Conservation (phyloP, 2,888 invertebrate genomes). For the Antheraea yamamai region DNA sequence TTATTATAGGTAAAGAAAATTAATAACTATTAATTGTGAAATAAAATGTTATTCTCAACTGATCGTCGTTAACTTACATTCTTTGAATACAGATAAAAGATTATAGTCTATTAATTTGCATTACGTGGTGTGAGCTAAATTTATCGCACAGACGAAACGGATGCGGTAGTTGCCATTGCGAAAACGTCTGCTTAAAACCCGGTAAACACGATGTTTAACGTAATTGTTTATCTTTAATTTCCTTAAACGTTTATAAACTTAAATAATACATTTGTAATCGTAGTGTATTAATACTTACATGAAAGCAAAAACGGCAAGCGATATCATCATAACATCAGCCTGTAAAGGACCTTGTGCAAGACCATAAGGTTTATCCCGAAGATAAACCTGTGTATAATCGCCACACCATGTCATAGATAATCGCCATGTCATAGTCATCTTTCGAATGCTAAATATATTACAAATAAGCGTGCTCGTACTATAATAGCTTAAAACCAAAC, state of each 20-base stretch:
- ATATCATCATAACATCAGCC: background rate
- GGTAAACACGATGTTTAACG: slow-evolving; percentile 43
- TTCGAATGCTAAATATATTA: too few species aligned
- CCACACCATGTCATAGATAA: too few species aligned
- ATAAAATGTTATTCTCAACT: background rate
- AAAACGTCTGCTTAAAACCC: slow-evolving; percentile 28
- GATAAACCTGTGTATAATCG: too few species aligned
- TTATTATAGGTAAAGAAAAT: too few species aligned
- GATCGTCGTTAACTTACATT: background rate
- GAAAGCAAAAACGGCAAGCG: background rate
- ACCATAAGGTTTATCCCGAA: too few species aligned
- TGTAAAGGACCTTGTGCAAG: too few species aligned
- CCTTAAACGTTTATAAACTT: background rate
- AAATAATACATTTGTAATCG: background rate
- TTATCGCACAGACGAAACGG: slow-evolving; percentile 30
- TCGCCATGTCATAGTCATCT: too few species aligned
- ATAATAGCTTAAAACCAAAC: too few species aligned
- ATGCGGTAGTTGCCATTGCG: slow-evolving; percentile 37
- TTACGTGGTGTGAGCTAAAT: background rate
- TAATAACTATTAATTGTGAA: background rate
- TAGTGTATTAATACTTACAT: background rate
- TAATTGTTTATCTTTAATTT: slow-evolving; percentile 42
- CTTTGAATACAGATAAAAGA: background rate
- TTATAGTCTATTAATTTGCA: background rate
- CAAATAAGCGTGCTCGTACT: too few species aligned